Evolutionary conservation across 2,888 invertebrate species (phyloP), one percentile per base, ranked within the genome.

Genomic region (Cosmopolites sordidus): DNA sequence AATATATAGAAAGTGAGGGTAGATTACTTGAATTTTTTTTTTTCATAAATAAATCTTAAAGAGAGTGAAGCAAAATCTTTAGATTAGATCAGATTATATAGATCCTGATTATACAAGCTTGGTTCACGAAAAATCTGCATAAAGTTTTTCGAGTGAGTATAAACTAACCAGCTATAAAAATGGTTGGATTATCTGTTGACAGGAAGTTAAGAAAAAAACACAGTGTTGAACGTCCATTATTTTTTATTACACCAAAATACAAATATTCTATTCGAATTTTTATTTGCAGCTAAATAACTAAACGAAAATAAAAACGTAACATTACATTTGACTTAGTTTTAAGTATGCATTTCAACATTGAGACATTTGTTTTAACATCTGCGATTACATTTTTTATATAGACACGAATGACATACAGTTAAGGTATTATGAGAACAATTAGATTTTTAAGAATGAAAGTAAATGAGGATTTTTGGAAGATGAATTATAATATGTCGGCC

Each of bases 171-270:
- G n/a, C n/a, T n/a, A n/a, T n/a, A n/a, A n/a, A n/a, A n/a, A n/a
- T n/a, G n/a, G n/a, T n/a, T n/a, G n/a, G n/a, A n/a, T n/a, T n/a
- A n/a, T n/a, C n/a, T 27, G 27, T 27, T 27, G 27, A 27, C 9
- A 27, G 12, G 38, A 43, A 39, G 30, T 51, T 15, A 39, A n/a
- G n/a, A n/a, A 44, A 51, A 33, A 33, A 33, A 14, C 4, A 44
- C n/a, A 1, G 33, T 2, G 29, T 29, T 37, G 15, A 54, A 54
- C 54, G 27, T 54, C 42, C n/a, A 49, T 45, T 54, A 16, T 41
- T 8, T 54, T 54, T 54, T 50, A 46, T 54, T 54, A 54, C 54
- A 54, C 49, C 54, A 54, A 54, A 54, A 50, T 54, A 54, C 49
- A 54, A 43, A 50, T 54, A 33, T 9, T 12, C 9, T 9, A 27